Evolutionary conservation across 2,113 vertebrate species (phyloP).

Genomic region (Pedionomus torquatus): DNA sequence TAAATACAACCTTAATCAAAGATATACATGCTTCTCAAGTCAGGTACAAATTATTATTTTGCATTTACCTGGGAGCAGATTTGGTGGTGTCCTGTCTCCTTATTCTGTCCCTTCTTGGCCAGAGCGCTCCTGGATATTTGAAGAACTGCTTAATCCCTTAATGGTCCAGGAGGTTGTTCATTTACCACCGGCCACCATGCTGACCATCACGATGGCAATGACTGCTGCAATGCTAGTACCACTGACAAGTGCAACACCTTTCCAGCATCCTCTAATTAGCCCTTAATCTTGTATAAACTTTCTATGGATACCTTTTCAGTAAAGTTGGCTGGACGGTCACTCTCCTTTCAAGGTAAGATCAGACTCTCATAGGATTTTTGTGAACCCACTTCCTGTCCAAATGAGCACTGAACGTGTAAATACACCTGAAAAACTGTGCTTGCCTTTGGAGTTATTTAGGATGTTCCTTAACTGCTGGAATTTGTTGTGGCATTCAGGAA

Average conservation of each 20-base stretch:
- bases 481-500: neutral
- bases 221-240: neutral
- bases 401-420: neutral
- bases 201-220: neutral
- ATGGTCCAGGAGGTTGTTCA: neutral
- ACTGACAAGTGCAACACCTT: neutral
- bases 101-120: neutral
- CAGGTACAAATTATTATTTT: neutral
- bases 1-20: neutral
- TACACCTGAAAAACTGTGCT: neutral
- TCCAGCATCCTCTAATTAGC: neutral
- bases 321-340: neutral
- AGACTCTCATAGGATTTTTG: neutral
- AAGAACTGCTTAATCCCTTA: neutral
- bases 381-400: neutral
- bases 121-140: neutral
- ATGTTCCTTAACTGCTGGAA: neutral
- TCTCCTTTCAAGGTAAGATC: neutral
- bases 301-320: neutral
- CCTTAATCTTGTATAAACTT: neutral
- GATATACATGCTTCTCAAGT: neutral
- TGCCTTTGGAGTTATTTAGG: neutral
- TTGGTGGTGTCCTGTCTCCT: neutral
- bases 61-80: neutral
- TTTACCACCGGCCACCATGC: neutral